phyloP scores from a whole-genome alignment of 2,113 vertebrate species.

The Onychorhynchus coronatus region DNA sequence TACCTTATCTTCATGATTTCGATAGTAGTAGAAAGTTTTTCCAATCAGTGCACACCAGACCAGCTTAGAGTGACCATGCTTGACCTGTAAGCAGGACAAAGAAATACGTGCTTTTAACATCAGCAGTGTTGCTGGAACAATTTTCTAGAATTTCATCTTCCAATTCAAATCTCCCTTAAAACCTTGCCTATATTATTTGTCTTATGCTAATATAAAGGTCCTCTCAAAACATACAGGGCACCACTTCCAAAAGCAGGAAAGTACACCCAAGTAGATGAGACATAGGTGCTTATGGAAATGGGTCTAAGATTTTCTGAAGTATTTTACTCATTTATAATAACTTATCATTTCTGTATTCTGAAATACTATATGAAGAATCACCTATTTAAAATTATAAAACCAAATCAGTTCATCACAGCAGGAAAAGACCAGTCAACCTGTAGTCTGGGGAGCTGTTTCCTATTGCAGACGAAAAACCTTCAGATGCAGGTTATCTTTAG shows the following conservation, averaged over 20 bases:
- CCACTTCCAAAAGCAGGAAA: not conserved
- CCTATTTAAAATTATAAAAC: not conserved
- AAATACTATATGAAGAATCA: not conserved
- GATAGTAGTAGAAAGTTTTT: conserved; percentile 85
- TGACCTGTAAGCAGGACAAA: conserved; percentile 76
- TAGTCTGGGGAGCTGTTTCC: not conserved
- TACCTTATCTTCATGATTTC: conserved; percentile 89
- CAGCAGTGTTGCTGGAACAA: not conserved
- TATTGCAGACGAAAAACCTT: not conserved
- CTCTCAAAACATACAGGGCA: not conserved
- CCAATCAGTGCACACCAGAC: conserved; percentile 87
- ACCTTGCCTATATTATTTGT: not conserved
- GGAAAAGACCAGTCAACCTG: not conserved
- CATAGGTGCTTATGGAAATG: not conserved
- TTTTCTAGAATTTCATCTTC: not conserved
- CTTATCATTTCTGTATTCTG: not conserved
- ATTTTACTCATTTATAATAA: not conserved
- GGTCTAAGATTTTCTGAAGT: not conserved
- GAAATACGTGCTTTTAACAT: not conserved
- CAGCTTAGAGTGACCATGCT: conserved; percentile 89
- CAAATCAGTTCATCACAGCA: not conserved
- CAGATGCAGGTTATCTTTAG: not conserved
- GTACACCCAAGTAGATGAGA: not conserved
- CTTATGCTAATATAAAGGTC: not conserved
- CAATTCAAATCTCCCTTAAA: not conserved